Conservation (phyloP, 2,797 vertebrate genomes). For the Argya squamiceps region DNA sequence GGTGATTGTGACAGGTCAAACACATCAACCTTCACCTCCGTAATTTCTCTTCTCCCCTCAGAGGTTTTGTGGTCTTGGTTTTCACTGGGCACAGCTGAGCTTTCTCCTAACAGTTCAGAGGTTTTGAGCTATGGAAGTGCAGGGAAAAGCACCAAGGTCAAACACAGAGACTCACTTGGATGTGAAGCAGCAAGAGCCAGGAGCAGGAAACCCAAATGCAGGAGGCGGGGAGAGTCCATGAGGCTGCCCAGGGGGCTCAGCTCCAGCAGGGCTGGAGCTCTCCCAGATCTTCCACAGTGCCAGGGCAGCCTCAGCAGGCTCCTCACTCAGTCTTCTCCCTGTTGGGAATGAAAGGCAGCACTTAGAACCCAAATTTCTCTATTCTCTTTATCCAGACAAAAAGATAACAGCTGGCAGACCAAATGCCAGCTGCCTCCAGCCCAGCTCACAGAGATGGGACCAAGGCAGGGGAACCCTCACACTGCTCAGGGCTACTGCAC, state of each 20-base stretch:
- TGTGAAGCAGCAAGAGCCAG: rapidly evolving
- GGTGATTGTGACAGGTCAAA: not conserved
- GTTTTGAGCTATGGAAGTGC: rapidly evolving
- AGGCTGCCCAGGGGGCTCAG: not conserved
- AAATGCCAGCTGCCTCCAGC: not conserved
- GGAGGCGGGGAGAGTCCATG: not conserved
- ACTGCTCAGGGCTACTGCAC: not conserved
- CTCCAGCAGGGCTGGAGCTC: not conserved
- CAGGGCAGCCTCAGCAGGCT: not conserved
- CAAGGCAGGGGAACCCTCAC: not conserved
- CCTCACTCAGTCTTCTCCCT: not conserved
- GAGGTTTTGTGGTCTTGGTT: not conserved
- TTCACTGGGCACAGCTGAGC: not conserved
- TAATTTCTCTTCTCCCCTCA: not conserved
- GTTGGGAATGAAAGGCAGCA: not conserved
- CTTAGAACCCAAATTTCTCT: not conserved
- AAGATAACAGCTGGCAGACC: not conserved
- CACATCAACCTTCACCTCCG: not conserved
- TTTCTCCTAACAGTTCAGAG: not conserved
- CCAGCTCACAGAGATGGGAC: not conserved
- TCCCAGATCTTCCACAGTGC: not conserved
- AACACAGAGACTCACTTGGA: constrained; percentile 6
- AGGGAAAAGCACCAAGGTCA: not conserved
- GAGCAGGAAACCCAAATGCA: not conserved
- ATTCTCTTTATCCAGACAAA: not conserved